Conservation (phyloP, 1,140 invertebrate species). For the Ceratitis capitata region DNA sequence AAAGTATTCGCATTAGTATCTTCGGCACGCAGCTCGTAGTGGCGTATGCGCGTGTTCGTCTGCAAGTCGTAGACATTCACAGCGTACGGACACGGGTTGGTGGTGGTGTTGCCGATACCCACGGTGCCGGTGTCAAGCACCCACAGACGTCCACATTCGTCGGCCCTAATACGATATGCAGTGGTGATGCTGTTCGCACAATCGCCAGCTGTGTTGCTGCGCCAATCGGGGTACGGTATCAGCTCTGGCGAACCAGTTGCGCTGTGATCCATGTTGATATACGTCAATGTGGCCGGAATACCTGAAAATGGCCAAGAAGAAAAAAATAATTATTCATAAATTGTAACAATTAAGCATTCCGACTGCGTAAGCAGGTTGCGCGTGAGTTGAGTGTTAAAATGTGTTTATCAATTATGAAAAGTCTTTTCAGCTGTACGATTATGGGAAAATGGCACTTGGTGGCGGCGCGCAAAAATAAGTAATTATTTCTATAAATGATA, state of each 20-base stretch:
- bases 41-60: constrained; percentile 75
- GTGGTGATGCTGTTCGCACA: constrained; percentile 79
- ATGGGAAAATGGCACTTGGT: too few relatives aligned
- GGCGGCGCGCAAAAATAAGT: too few relatives aligned
- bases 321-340: neutral
- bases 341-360: too few relatives aligned
- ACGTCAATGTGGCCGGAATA: constrained; percentile 83
- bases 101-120: constrained; percentile 79
- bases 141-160: constrained; percentile 81
- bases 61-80: constrained; percentile 80
- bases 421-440: too few relatives aligned
- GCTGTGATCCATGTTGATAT: constrained; percentile 74
- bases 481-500: too few relatives aligned
- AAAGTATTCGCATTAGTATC: constrained; percentile 81
- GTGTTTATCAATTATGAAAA: too few relatives aligned
- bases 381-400: neutral
- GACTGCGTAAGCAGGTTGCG: neutral
- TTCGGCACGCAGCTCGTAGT: constrained; percentile 75
- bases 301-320: too few relatives aligned
- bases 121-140: constrained; percentile 83
- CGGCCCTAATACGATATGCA: constrained; percentile 78
- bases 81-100: constrained; percentile 77
- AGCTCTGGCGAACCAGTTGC: constrained; percentile 75
- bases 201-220: constrained; percentile 77
- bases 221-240: constrained; percentile 80